phyloP scores from a whole-genome alignment of 1,140 invertebrate genomes.

The Rhizoglyphus robini region DNA sequence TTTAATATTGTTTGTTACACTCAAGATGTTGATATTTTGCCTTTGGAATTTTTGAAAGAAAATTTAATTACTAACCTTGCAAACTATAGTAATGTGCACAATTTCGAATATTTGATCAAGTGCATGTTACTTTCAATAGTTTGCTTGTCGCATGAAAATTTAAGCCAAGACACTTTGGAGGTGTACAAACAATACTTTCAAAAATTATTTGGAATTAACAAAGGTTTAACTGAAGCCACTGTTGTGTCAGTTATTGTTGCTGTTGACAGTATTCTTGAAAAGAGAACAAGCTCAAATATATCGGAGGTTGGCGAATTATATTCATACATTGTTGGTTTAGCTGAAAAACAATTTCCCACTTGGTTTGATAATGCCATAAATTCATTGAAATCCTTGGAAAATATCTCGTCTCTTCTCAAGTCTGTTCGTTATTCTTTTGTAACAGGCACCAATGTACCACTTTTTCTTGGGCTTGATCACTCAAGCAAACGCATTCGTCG shows the following conservation, averaged over 20 bases:
- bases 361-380: neutral
- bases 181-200: neutral
- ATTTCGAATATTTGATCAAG: neutral
- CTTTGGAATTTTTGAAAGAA: neutral
- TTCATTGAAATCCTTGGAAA: neutral
- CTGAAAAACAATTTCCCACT: conserved; percentile 1
- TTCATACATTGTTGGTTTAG: neutral
- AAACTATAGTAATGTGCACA: neutral
- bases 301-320: no score
- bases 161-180: no score
- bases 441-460: neutral
- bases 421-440: neutral
- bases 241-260: neutral
- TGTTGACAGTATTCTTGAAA: neutral
- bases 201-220: neutral
- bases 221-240: neutral
- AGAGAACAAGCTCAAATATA: no score
- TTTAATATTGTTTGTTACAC: neutral
- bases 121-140: neutral
- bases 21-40: neutral
- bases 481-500: neutral
- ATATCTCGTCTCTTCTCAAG: neutral
- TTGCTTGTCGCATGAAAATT: neutral
- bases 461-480: conserved; percentile 23
- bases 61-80: neutral